Conservation (phyloP, 2,113 vertebrate genomes). For the Nyctereutes procyonoides region DNA sequence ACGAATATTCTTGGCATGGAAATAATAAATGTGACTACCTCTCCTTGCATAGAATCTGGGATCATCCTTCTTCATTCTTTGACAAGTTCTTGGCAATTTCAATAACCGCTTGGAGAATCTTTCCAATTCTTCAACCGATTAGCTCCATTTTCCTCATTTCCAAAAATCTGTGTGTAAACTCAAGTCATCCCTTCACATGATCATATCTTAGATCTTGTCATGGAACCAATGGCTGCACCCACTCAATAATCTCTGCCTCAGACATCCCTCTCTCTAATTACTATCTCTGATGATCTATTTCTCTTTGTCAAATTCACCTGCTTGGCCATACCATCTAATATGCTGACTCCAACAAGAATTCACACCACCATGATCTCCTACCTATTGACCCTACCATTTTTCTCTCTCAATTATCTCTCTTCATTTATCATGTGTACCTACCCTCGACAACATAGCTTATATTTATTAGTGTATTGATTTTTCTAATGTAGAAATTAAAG, state of each 20-base stretch:
- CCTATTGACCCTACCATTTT: neutral
- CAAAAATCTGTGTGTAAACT: neutral
- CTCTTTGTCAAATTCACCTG: neutral
- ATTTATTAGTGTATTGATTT: neutral
- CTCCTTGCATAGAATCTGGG: neutral
- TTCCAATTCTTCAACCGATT: neutral
- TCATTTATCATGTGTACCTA: neutral
- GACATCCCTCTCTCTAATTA: neutral
- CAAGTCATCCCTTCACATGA: neutral
- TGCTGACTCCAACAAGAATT: neutral
- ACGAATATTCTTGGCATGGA: neutral
- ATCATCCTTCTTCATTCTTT: neutral
- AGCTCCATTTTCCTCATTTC: neutral
- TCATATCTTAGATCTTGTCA: neutral
- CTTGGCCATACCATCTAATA: neutral
- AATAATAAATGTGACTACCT: neutral
- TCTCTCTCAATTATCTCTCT: neutral
- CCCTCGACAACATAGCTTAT: neutral
- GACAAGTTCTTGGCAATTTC: neutral
- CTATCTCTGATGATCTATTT: neutral
- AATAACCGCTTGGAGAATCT: neutral
- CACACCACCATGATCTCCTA: rapidly evolving
- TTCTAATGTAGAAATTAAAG: neutral
- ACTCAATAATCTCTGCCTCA: neutral
- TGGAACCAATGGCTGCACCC: neutral